Conservation (phyloP, 2,113 vertebrate species). For the Eurystomus gularis region DNA sequence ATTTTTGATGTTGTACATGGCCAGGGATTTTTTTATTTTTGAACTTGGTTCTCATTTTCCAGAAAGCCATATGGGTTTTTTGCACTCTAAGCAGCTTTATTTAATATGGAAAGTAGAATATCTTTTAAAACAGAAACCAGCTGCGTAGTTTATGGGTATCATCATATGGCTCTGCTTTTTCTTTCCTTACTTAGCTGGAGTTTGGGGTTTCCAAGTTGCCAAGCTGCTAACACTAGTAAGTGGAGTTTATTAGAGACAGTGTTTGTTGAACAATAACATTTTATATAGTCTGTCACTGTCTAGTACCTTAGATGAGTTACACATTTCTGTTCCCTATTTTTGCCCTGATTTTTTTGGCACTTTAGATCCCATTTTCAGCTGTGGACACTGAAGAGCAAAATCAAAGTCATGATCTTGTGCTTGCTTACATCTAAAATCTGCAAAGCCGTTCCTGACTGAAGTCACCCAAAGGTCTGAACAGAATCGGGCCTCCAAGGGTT, state of each 20-base stretch:
- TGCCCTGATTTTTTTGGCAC: neutral
- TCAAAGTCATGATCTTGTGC: neutral
- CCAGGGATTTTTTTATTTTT: conserved; percentile 14
- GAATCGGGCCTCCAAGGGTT: neutral
- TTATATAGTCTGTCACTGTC: conserved; percentile 63
- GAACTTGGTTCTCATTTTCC: conserved; percentile 31
- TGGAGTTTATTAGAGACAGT: conserved; percentile 69
- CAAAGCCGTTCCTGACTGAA: neutral
- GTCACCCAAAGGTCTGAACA: neutral
- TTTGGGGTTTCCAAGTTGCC: conserved; percentile 67
- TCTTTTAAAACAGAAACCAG: conserved; percentile 71
- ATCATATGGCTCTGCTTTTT: conserved; percentile 59
- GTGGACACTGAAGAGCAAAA: neutral
- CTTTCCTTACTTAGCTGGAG: conserved; percentile 41
- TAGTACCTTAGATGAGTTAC: conserved; percentile 59
- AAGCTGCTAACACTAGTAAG: conserved; percentile 66
- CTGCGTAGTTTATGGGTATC: conserved; percentile 65
- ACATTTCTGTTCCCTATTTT: conserved; percentile 51
- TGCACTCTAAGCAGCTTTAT: conserved; percentile 55
- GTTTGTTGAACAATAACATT: conserved; percentile 68
- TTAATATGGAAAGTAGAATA: conserved; percentile 68
- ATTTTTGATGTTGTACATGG: conserved; percentile 12
- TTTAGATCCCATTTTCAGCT: neutral
- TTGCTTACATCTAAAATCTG: neutral
- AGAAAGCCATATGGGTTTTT: conserved; percentile 7